phyloP scores from a whole-genome alignment of 2,113 vertebrate species.

The Cephalopholis sonnerati region DNA sequence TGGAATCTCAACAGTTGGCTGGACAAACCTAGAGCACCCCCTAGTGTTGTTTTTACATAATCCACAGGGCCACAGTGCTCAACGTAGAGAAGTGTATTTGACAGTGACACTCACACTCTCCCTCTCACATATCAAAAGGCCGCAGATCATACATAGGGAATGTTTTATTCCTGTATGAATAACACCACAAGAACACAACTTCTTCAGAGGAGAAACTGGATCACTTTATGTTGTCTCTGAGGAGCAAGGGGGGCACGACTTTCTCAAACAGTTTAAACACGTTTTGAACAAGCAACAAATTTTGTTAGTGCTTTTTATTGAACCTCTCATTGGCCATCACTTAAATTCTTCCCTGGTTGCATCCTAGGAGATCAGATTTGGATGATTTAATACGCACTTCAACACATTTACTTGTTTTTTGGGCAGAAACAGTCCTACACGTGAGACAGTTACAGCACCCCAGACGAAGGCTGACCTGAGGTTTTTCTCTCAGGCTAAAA shows the following conservation, averaged over 20 bases:
- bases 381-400: conserved; percentile 25
- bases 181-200: neutral
- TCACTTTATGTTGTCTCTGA: neutral
- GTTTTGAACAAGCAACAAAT: neutral
- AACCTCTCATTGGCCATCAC: neutral
- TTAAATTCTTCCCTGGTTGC: neutral
- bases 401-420: conserved; percentile 23
- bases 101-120: neutral
- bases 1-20: conserved; percentile 58
- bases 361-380: neutral
- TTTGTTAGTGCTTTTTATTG: neutral
- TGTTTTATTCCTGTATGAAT: neutral
- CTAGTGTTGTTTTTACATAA: conserved; percentile 73
- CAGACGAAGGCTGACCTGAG: conserved; percentile 22
- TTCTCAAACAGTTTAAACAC: neutral
- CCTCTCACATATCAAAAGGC: neutral
- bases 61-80: conserved; percentile 9
- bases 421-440: conserved; percentile 33
- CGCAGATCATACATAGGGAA: neutral
- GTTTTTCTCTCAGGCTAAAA: conserved; percentile 28
- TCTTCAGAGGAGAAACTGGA: conserved; percentile 1
- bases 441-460: conserved; percentile 34
- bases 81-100: neutral
- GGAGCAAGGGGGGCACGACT: neutral
- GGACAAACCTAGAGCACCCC: conserved; percentile 82